Conservation (phyloP, 2,113 vertebrate species). For the Origma solitaria region DNA sequence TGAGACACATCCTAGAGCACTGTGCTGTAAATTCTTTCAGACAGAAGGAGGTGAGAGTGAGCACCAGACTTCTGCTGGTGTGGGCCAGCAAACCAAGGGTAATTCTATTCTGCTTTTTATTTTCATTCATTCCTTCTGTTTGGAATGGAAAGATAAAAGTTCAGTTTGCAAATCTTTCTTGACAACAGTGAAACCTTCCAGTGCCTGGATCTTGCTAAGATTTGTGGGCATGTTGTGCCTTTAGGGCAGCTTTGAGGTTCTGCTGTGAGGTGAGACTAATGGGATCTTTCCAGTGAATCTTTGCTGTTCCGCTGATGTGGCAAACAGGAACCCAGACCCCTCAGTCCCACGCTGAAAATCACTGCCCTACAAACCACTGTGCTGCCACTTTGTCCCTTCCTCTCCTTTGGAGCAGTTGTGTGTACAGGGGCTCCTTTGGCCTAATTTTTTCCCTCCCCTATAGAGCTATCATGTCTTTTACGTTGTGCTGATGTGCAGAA, state of each 20-base stretch:
- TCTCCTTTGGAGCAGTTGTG: neutral
- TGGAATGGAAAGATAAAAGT: neutral
- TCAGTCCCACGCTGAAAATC: neutral
- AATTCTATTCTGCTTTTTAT: neutral
- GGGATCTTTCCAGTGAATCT: neutral
- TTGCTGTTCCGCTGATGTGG: neutral
- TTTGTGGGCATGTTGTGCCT: neutral
- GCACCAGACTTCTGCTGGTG: neutral
- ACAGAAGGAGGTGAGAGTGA: neutral
- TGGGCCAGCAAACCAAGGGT: neutral
- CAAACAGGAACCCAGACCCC: neutral
- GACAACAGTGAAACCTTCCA: neutral
- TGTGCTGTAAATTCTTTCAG: neutral
- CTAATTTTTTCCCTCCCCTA: neutral
- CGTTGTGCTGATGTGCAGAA: neutral
- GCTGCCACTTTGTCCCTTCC: fast-evolving
- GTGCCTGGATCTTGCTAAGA: neutral
- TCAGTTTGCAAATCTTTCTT: neutral
- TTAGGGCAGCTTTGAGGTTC: slow-evolving; percentile 10
- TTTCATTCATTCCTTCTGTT: neutral
- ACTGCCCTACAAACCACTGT: neutral
- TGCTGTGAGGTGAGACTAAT: neutral
- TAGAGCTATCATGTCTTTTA: neutral
- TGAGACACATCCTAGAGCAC: neutral
- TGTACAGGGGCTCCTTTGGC: neutral